Base-by-base conservation (phyloP, 2,113 vertebrate species). In the Grammomys dolichurus region DNA sequence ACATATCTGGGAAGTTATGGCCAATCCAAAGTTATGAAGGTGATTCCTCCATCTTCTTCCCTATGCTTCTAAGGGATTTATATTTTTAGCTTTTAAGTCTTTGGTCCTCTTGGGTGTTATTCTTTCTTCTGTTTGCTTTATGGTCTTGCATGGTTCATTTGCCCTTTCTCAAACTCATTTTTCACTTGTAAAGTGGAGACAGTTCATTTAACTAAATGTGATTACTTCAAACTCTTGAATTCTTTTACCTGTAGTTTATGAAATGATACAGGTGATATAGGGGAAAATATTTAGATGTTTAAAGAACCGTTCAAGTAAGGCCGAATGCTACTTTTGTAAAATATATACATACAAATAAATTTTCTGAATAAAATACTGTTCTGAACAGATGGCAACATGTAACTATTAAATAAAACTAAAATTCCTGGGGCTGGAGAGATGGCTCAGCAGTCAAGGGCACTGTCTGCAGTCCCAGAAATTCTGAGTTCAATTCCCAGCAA, bases 121-220 rank as follows among this genome's bases (percentile, higher is more conserved):
- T 92, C 54, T 88, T 51, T 43, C n/a, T n/a, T 26, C 69, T 89
- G 77, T 73, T 95, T 93, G 72, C 84, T 86, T 96, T 82, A 36
- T 81, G 36, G 40, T 70, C 26, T 93, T 63, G 13, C 22, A 63
- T 63, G 26, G 43, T 94, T 81, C 80, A 92, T 87, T 75, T 96
- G 60, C 80, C 28, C 76, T 95, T 94, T 94, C 78, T 86, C 56
- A 80, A 24, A 16, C 81, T 84, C n/a, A 43, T 43, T 43, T 84
- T 84, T 43, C 56, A 86, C 58, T 88, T 56, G 26, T 95, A 86
- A 77, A 60, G 54, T 94, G 28, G 82, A 75, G 17, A 43, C 16
- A 9, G 33, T 72, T 72, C 22, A 56, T 70, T 91, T 91, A 81
- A 36, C 60, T 78, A 82, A 60, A 46, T 73, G 40, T 63, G 28